Percentiles rank a stretch among this genome's conserved stretches.
Evolutionary conservation across 2,113 vertebrate species (phyloP).

Genomic region (Anser cygnoides): DNA sequence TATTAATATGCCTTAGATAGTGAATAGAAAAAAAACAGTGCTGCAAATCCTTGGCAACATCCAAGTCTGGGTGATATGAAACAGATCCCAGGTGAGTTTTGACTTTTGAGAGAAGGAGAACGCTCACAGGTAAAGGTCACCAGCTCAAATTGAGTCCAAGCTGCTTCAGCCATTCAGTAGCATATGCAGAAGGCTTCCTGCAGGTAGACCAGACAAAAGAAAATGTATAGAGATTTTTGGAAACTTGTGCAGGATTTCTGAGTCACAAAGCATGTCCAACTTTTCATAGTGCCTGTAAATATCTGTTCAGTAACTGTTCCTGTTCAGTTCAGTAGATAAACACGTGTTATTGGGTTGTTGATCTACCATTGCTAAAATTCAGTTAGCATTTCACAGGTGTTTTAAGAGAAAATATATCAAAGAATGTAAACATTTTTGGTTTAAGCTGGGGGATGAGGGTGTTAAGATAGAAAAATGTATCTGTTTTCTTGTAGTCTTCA

Average conservation of each 20-base stretch:
- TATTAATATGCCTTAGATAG: not conserved
- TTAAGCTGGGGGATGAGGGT: not conserved
- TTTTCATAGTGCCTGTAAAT: not conserved
- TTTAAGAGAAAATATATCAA: not conserved
- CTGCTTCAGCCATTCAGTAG: not conserved
- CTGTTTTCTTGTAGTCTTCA: not conserved
- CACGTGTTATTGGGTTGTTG: not conserved
- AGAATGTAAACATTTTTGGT: not conserved
- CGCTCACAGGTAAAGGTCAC: not conserved
- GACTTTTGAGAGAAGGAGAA: not conserved
- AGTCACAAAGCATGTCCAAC: not conserved
- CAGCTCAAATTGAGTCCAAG: not conserved
- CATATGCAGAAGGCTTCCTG: not conserved
- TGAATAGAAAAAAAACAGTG: not conserved
- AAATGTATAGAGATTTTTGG: not conserved
- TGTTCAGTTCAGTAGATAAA: not conserved
- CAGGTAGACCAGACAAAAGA: not conserved
- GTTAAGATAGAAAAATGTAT: not conserved
- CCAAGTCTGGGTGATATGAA: not conserved
- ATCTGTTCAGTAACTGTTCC: not conserved
- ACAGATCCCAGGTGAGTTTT: not conserved
- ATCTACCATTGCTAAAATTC: not conserved
- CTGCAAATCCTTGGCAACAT: not conserved
- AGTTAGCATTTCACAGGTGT: not conserved
- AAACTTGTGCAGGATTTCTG: not conserved